A percentile compares a stretch with the other conserved stretches of the same genome.
Conservation (phyloP, 2,888 invertebrate genomes). For the Calliphora vomitoria region DNA sequence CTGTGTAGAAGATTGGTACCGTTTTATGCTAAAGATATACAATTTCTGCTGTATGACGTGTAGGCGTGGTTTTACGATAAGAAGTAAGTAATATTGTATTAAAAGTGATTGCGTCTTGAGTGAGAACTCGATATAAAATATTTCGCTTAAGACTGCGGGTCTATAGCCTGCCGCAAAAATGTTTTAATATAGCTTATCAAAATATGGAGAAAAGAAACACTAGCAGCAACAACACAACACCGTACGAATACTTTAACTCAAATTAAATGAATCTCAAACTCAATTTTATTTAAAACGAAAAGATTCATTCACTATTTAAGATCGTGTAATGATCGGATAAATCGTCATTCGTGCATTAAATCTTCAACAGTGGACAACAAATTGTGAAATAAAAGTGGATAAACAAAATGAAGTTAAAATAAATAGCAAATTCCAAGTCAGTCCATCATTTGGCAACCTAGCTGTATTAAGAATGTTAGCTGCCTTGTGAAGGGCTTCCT, state of each 20-base stretch:
- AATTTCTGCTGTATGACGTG: conserved; percentile 59
- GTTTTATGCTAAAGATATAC: conserved; percentile 64
- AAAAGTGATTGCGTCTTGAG: conserved; percentile 52
- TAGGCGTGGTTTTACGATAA: conserved; percentile 75
- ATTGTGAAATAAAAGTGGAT: conserved; percentile 22
- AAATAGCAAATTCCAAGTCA: conserved; percentile 80
- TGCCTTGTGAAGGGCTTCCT: conserved; percentile 85
- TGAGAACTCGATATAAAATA: conserved; percentile 37
- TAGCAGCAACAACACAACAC: conserved; percentile 26
- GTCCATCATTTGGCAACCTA: conserved; percentile 84
- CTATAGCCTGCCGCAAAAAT: conserved; percentile 61
- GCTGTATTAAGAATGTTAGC: conserved; percentile 83
- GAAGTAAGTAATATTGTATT: conserved; percentile 27
- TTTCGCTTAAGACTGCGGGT: conserved; percentile 61
- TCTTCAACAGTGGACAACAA: conserved; percentile 38
- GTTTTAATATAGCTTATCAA: conserved; percentile 43
- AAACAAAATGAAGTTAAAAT: conserved; percentile 2
- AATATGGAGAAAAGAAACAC: conserved; percentile 26
- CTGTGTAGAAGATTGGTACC: conserved; percentile 43
- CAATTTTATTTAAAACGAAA: conserved; percentile 22
- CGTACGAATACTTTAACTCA: conserved; percentile 39
- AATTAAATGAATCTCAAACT: conserved; percentile 54
- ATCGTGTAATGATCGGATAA: conserved; percentile 58
- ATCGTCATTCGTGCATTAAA: conserved; percentile 59
- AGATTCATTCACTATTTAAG: conserved; percentile 68